phyloP scores from a whole-genome alignment of 2,113 vertebrate species.

The Ammospiza nelsoni region DNA sequence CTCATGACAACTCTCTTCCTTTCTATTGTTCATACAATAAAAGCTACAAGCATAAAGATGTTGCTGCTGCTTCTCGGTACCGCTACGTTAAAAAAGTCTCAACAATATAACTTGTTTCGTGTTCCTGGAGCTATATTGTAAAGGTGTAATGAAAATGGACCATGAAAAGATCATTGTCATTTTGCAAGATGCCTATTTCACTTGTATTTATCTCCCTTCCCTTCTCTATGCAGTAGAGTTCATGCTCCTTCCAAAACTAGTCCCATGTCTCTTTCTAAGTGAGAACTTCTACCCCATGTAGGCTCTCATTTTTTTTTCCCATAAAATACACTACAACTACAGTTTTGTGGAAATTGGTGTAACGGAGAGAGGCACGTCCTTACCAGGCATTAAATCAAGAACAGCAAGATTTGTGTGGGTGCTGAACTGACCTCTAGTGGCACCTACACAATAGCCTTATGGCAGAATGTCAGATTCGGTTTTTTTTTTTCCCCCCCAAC shows the following conservation, averaged over 20 bases:
- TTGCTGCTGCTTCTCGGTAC: neutral
- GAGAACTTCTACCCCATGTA: neutral
- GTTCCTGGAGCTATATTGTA: neutral
- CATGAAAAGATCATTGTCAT: neutral
- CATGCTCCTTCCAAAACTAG: neutral
- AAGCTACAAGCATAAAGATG: neutral
- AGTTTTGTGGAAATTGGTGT: neutral
- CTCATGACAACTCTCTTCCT: neutral
- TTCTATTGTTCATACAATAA: neutral
- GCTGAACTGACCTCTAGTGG: neutral
- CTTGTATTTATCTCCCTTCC: neutral
- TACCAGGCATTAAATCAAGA: neutral
- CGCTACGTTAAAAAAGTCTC: neutral
- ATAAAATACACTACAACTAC: neutral
- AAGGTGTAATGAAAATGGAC: neutral
- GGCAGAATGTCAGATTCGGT: neutral
- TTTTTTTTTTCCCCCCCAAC: neutral
- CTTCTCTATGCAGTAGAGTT: neutral
- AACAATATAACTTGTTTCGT: neutral
- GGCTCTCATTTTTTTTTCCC: neutral
- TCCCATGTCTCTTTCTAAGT: neutral
- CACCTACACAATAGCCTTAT: neutral
- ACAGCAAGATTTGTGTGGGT: neutral
- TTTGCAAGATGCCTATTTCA: neutral
- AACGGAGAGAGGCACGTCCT: neutral